A percentile compares a stretch with the other conserved stretches of the same genome.
Conservation (phyloP, 2,888 invertebrate genomes). For the Stenichneumon culpator region DNA sequence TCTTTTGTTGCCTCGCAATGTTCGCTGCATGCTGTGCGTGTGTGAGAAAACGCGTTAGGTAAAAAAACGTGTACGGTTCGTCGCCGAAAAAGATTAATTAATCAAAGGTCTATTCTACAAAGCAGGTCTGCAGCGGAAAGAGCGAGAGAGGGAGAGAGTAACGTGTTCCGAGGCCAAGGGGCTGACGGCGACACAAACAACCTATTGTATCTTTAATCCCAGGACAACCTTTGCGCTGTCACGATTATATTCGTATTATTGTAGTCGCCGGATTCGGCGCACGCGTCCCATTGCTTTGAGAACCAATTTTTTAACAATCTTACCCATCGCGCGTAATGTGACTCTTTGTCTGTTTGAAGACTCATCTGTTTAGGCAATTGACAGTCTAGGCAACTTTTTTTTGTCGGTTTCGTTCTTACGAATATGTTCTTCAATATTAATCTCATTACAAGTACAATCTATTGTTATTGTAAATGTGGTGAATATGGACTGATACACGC, state of each 20-base stretch:
- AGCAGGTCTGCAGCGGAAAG: slow-evolving; percentile 32
- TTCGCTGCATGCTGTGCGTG: background rate
- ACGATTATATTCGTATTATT: slow-evolving; percentile 71
- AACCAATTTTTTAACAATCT: slow-evolving; percentile 26
- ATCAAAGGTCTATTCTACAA: slow-evolving; percentile 65
- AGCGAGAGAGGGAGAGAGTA: slow-evolving; percentile 51
- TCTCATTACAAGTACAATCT: too few relatives aligned
- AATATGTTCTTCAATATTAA: background rate
- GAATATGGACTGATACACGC: too few relatives aligned
- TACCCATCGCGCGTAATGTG: slow-evolving; percentile 4
- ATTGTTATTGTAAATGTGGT: too few relatives aligned
- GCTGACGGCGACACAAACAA: slow-evolving; percentile 68
- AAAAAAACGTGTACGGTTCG: slow-evolving; percentile 46
- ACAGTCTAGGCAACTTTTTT: slow-evolving; percentile 12
- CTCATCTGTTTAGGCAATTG: slow-evolving; percentile 2
- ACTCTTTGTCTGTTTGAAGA: background rate
- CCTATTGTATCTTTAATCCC: slow-evolving; percentile 65
- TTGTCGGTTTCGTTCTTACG: background rate
- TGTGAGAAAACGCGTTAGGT: slow-evolving; percentile 2
- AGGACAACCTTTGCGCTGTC: slow-evolving; percentile 68
- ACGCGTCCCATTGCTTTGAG: slow-evolving; percentile 44
- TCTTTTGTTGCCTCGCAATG: slow-evolving; percentile 3
- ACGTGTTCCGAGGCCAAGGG: slow-evolving; percentile 56
- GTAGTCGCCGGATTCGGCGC: slow-evolving; percentile 35
- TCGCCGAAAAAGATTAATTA: slow-evolving; percentile 71